These are phyloP conservation scores for Pyrrhosoma nymphula DNA, from an alignment of 2,888 invertebrate species.

Conservation along the genomic window DNA sequence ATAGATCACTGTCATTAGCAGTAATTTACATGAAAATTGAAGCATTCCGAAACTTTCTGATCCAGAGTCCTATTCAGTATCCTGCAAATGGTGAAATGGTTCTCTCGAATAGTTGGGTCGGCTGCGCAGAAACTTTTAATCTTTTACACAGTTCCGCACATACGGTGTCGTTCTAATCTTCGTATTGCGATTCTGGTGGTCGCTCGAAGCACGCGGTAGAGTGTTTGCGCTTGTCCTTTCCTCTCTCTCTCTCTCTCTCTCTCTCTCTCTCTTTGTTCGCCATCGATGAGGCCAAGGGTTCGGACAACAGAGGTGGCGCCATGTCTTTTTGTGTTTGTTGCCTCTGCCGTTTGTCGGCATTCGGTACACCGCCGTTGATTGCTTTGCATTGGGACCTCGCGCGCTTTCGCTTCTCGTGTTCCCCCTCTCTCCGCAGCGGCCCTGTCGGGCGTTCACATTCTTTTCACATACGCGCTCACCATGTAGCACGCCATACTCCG, in stretches of 20 bases:
- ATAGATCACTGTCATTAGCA: too few species aligned
- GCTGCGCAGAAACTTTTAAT: not conserved
- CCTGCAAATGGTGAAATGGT: not conserved
- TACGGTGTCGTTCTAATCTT: not conserved
- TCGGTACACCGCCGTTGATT: constrained; percentile 49
- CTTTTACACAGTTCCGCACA: not conserved
- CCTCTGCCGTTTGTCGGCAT: constrained; percentile 28
- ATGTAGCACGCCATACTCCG: not conserved
- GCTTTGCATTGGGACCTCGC: constrained; percentile 23
- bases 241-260: not conserved
- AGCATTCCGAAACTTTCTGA: too few species aligned
- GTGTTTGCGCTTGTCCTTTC: not conserved
- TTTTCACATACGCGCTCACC: not conserved
- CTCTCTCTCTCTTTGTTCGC: constrained; percentile 10
- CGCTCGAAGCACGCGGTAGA: not conserved
- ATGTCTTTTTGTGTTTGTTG: constrained; percentile 30
- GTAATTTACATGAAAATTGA: too few species aligned
- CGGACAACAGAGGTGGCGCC: not conserved
- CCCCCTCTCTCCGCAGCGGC: not conserved
- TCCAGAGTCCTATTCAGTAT: too few species aligned
- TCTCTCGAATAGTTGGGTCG: not conserved
- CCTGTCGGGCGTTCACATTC: not conserved
- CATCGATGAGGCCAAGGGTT: constrained; percentile 33
- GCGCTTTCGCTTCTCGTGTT: constrained; percentile 19
- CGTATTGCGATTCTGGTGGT: not conserved